Base-by-base conservation (phyloP, 1,140 invertebrate genomes). In the Heliothis subflexa region DNA sequence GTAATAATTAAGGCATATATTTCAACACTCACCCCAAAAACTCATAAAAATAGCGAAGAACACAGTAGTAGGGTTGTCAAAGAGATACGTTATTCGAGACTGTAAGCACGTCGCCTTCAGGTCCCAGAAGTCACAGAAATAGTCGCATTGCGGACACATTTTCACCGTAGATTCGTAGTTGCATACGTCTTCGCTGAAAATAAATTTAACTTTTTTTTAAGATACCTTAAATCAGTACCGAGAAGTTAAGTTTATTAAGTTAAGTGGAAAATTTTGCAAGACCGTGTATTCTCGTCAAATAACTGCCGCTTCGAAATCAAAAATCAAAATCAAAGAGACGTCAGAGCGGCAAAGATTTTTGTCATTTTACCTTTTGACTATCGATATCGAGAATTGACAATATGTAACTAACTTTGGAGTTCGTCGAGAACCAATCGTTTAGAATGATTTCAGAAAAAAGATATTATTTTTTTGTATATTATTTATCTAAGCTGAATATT, bases 1-100 rank as follows among this genome's bases (percentile, higher is more conserved):
- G n/a, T n/a, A n/a, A n/a, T n/a, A n/a, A n/a, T n/a, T n/a, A 25
- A 25, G 18, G 5, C 5, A 25, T 12, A 28, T 21, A 59, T 11
- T 59, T 21, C 21, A 61, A 14, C 14, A 94, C 93, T 96, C 95
- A 96, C 98, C 97, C 98, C 98, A 99, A 90, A 99, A 97, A 49
- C 98, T 99, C 98, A 99, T 99, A 88, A 99, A 98, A 57, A 98
- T 96, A 45, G 99, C 98, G 94, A 99, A 99, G 88, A 98, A 96
- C 0, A 99, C 97, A 0, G 99, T 99, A 11, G 97, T 97, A 5
- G 97, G 96, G 95, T 99, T 99, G 88, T 99, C 99, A 90, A 99
- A 99, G 40, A 99, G 95, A 89, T 99, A 99, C 0, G 98, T 98
- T 13, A 98, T 95, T 86, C 96, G 95, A n/a, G 98, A 96, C 91